These are phyloP conservation scores for Neosalanx taihuensis DNA, from an alignment of 2,797 vertebrate genomes.

Conservation along the genomic window DNA sequence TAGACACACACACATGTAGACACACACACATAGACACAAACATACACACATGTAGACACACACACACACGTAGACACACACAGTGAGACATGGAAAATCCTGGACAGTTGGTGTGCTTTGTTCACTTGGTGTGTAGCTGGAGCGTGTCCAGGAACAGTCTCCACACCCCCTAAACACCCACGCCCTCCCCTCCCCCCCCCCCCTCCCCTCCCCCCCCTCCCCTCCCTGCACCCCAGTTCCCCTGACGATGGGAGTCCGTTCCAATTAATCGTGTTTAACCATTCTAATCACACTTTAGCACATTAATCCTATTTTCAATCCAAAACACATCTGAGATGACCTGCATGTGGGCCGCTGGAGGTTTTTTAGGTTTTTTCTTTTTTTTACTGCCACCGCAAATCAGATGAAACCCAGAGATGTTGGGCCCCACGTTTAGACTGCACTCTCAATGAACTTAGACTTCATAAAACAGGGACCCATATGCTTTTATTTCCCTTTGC, in stretches of 20 bases:
- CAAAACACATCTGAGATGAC: constrained; percentile 92
- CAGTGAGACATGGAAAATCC: constrained; percentile 83
- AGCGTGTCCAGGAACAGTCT: constrained; percentile 82
- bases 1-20: constrained; percentile 12
- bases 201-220: constrained; percentile 58
- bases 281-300: constrained; percentile 99
- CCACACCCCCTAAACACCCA: constrained; percentile 20
- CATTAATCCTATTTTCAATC: constrained; percentile 99
- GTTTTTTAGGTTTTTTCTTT: constrained; percentile 42
- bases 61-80: constrained; percentile 50
- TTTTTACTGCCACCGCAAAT: constrained; percentile 94
- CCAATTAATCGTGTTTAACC: constrained; percentile 99
- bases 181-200: constrained; percentile 65
- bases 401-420: constrained; percentile 92
- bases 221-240: constrained; percentile 60
- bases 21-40: neutral
- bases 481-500: neutral
- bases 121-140: constrained; percentile 87
- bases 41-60: constrained; percentile 20
- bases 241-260: constrained; percentile 85
- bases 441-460: constrained; percentile 96
- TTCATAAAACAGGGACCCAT: constrained; percentile 82
- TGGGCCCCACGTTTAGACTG: constrained; percentile 81
- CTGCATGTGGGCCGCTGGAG: constrained; percentile 77
- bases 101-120: constrained; percentile 88